A percentile compares a stretch with the other conserved stretches of the same genome.
Conservation (phyloP, 2,113 vertebrate species). For the Brachyistius frenatus region DNA sequence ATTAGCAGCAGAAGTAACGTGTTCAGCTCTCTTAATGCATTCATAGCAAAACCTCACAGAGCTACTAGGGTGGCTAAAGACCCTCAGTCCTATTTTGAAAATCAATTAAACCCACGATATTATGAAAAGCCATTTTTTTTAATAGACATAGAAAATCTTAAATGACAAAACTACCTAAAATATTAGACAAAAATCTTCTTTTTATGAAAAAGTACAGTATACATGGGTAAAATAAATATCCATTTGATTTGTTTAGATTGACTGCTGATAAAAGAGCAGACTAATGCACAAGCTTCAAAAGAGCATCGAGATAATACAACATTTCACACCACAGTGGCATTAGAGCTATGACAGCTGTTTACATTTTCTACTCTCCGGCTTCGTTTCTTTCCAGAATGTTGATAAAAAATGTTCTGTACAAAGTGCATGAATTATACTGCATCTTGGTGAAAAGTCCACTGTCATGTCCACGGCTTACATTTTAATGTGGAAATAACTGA, state of each 20-base stretch:
- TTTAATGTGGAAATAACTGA: slow-evolving; percentile 27
- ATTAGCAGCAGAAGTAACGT: too few relatives aligned
- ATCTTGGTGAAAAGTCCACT: slow-evolving; percentile 34
- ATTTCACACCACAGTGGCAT: slow-evolving; percentile 46
- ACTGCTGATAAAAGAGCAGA: slow-evolving; percentile 43
- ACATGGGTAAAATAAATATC: slow-evolving; percentile 82
- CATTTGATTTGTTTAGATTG: slow-evolving; percentile 55
- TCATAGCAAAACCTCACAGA: too few relatives aligned
- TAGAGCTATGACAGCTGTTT: slow-evolving; percentile 33
- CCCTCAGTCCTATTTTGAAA: neutral
- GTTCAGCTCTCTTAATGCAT: too few relatives aligned
- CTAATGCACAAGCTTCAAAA: slow-evolving; percentile 42
- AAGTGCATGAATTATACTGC: slow-evolving; percentile 63
- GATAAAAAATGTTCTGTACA: slow-evolving; percentile 61
- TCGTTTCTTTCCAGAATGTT: slow-evolving; percentile 36
- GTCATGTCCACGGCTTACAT: slow-evolving; percentile 49
- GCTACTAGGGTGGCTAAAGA: neutral
- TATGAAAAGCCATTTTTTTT: slow-evolving; percentile 77
- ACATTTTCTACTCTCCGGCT: slow-evolving; percentile 17
- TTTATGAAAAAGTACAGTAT: slow-evolving; percentile 67
- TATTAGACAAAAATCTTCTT: slow-evolving; percentile 40
- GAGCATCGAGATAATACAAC: slow-evolving; percentile 25
- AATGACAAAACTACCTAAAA: slow-evolving; percentile 56
- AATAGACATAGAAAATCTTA: slow-evolving; percentile 68
- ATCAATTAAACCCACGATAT: slow-evolving; percentile 25